phyloP scores from a whole-genome alignment of 2,888 invertebrate genomes.

The Actias luna region DNA sequence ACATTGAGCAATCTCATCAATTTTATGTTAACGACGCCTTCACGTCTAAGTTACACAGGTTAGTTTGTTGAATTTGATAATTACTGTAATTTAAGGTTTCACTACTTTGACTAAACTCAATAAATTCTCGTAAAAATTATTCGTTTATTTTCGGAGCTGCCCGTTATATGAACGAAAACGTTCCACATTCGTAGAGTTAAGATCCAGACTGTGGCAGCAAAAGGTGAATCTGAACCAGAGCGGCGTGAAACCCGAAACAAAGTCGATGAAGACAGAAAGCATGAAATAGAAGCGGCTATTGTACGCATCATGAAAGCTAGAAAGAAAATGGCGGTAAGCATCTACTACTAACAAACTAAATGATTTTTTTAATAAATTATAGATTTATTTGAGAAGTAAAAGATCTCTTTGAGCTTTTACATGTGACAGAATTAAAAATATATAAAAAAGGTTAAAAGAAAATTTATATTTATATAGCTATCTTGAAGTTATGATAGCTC shows the following conservation, averaged over 20 bases:
- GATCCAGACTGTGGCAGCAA: slow-evolving; percentile 96
- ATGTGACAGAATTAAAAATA: too few relatives aligned
- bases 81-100: neutral
- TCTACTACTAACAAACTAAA: neutral
- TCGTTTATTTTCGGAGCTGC: neutral
- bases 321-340: slow-evolving; percentile 92
- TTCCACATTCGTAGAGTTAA: slow-evolving; percentile 85
- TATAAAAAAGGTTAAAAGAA: too few relatives aligned
- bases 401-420: too few relatives aligned
- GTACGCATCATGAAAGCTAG: slow-evolving; percentile 99
- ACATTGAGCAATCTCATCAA: slow-evolving; percentile 95
- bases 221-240: slow-evolving; percentile 99
- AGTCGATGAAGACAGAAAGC: slow-evolving; percentile 99
- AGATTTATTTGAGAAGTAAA: too few relatives aligned
- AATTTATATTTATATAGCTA: too few relatives aligned
- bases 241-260: slow-evolving; percentile 98
- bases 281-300: slow-evolving; percentile 99
- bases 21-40: slow-evolving; percentile 99
- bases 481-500: too few relatives aligned
- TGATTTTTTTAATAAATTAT: too few relatives aligned
- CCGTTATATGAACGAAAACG: neutral
- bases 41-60: slow-evolving; percentile 97
- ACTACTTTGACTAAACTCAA: neutral
- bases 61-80: slow-evolving; percentile 21
- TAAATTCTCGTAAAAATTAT: neutral